A percentile compares a stretch with the other conserved stretches of the same genome.
Evolutionary conservation across 1,140 invertebrate species (phyloP).

Genomic region (Brachystomella parvula): DNA sequence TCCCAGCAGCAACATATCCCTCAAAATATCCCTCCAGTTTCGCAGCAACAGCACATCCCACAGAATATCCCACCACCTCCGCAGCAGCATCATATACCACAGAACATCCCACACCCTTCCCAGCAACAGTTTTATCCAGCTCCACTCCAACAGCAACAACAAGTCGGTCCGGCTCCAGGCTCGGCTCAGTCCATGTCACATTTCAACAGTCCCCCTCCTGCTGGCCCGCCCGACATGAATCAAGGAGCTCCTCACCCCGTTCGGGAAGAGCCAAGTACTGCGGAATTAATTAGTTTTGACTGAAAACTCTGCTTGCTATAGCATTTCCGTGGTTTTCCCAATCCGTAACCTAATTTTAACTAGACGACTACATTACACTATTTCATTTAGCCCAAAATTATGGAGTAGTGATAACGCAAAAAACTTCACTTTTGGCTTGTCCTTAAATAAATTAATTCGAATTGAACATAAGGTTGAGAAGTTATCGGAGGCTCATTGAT

Average conservation of each 20-base stretch:
- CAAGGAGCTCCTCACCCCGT: conserved; percentile 42
- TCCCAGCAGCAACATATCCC: conserved; percentile 40
- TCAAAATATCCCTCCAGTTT: conserved; percentile 38
- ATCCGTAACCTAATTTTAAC: too few relatives aligned
- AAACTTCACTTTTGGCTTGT: too few relatives aligned
- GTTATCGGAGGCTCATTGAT: too few relatives aligned
- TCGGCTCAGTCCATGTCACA: not conserved
- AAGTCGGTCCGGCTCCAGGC: conserved; percentile 28
- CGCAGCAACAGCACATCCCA: conserved; percentile 40
- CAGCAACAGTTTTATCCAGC: conserved; percentile 22
- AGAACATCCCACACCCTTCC: conserved; percentile 5
- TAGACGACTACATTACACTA: too few relatives aligned
- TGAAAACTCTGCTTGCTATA: conserved; percentile 41
- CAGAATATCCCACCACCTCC: conserved; percentile 42
- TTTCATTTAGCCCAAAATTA: too few relatives aligned
- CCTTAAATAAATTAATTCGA: too few relatives aligned
- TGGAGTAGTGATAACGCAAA: too few relatives aligned
- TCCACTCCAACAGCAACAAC: conserved; percentile 39
- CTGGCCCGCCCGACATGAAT: not conserved
- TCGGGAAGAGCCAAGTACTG: conserved; percentile 46
- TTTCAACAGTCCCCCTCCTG: not conserved
- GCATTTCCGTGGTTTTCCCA: too few relatives aligned
- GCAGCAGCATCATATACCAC: conserved; percentile 26
- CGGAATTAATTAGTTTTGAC: conserved; percentile 64
- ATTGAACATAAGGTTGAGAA: too few relatives aligned